Evolutionary conservation across 2,797 vertebrate species (phyloP).

Genomic region (Sphenopsis melanotis): DNA sequence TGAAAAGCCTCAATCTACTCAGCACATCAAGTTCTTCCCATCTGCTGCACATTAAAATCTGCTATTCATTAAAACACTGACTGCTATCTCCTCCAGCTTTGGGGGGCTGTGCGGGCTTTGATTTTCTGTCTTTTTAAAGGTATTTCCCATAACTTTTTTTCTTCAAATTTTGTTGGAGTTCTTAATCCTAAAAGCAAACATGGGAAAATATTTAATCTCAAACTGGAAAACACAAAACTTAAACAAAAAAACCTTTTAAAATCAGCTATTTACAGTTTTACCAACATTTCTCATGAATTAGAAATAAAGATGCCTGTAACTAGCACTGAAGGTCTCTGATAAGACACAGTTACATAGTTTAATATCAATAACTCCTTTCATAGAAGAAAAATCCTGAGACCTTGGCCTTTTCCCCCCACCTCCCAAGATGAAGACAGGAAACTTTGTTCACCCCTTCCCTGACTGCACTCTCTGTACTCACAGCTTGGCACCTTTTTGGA

Average conservation of each 20-base stretch:
- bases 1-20: neutral
- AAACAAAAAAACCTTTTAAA: neutral
- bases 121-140: accelerated
- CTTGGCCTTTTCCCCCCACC: neutral
- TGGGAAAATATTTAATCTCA: neutral
- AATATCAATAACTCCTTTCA: neutral
- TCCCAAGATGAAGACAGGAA: neutral
- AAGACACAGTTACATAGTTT: neutral
- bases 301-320: neutral
- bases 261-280: neutral
- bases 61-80: neutral
- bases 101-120: accelerated
- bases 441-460: neutral
- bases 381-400: neutral
- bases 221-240: neutral
- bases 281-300: neutral
- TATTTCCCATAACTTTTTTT: neutral
- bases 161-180: neutral
- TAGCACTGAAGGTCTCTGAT: neutral
- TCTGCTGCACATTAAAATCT: neutral
- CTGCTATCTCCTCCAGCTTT: neutral
- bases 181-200: neutral
- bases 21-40: neutral
- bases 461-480: neutral
- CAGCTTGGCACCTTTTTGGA: neutral